phyloP scores from a whole-genome alignment of 2,113 vertebrate genomes.

The Psettodes erumei region DNA sequence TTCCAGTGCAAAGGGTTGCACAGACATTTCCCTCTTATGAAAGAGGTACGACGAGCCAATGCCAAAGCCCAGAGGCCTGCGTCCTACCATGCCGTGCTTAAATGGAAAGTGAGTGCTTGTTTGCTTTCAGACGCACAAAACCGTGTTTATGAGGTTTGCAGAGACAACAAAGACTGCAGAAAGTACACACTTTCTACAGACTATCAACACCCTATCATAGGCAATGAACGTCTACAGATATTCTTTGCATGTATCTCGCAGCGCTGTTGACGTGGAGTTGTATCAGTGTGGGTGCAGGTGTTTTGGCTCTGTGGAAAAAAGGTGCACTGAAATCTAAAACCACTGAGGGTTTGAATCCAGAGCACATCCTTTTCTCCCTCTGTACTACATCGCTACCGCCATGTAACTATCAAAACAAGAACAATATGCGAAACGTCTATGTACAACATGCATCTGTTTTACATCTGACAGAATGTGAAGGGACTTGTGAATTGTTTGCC shows the following conservation, averaged over 20 bases:
- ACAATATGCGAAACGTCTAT: background rate
- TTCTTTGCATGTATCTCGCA: background rate
- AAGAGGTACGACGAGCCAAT: slow-evolving; percentile 40
- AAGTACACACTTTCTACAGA: background rate
- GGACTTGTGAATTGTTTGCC: background rate
- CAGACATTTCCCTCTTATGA: slow-evolving; percentile 67
- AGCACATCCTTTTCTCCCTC: slow-evolving; percentile 12
- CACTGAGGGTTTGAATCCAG: slow-evolving; percentile 37
- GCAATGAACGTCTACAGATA: background rate
- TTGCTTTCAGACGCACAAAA: slow-evolving; percentile 46
- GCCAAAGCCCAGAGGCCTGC: slow-evolving; percentile 59
- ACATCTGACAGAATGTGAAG: background rate
- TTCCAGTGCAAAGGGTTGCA: slow-evolving; percentile 65
- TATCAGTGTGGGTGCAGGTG: slow-evolving; percentile 34
- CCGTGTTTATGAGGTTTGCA: slow-evolving; percentile 42
- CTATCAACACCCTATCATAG: background rate
- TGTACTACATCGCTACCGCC: background rate
- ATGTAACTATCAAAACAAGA: background rate
- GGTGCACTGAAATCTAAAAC: slow-evolving; percentile 25
- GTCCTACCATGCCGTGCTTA: slow-evolving; percentile 48
- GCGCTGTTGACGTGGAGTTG: slow-evolving; percentile 3
- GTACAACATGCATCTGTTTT: background rate
- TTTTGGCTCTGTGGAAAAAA: slow-evolving; percentile 5
- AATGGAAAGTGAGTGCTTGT: slow-evolving; percentile 58
- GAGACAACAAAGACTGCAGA: slow-evolving; percentile 39